These are phyloP conservation scores for Falco concolor DNA, from an alignment of 2,797 vertebrate species.

Conservation along the genomic window DNA sequence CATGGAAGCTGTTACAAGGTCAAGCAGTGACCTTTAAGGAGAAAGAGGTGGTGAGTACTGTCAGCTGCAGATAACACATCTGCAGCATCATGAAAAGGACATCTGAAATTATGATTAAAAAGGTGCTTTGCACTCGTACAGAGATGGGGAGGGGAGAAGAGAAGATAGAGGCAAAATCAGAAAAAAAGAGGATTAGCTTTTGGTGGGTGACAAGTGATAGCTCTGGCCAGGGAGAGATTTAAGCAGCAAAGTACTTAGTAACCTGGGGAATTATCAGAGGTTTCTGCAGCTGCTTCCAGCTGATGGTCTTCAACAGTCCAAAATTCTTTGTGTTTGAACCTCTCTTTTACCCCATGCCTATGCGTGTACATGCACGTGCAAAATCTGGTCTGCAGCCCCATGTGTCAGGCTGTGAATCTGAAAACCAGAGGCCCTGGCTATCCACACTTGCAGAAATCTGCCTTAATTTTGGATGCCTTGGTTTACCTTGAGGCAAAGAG, in stretches of 20 bases:
- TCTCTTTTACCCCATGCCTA: not conserved
- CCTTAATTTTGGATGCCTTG: not conserved
- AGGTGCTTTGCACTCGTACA: not conserved
- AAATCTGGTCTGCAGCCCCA: not conserved
- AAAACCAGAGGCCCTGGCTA: not conserved
- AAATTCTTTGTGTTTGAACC: not conserved
- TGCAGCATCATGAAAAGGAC: not conserved
- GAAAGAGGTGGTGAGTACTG: slow-evolving; percentile 1
- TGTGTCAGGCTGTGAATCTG: not conserved
- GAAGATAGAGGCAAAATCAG: not conserved
- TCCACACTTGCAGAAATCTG: not conserved
- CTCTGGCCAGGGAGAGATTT: slow-evolving; percentile 9
- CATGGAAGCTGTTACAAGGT: slow-evolving; percentile 47
- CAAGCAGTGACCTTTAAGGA: slow-evolving; percentile 47
- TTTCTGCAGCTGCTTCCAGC: not conserved
- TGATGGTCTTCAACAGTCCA: not conserved
- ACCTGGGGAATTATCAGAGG: not conserved
- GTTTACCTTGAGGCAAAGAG: not conserved
- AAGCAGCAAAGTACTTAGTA: not conserved
- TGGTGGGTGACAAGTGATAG: not conserved
- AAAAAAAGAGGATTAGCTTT: slow-evolving; percentile 40
- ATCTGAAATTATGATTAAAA: slow-evolving; percentile 55
- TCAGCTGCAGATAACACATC: slow-evolving; percentile 9
- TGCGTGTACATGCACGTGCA: not conserved
- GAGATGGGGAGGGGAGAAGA: not conserved